phyloP scores from a whole-genome alignment of 2,797 vertebrate species.

The Tamandua tetradactyla region DNA sequence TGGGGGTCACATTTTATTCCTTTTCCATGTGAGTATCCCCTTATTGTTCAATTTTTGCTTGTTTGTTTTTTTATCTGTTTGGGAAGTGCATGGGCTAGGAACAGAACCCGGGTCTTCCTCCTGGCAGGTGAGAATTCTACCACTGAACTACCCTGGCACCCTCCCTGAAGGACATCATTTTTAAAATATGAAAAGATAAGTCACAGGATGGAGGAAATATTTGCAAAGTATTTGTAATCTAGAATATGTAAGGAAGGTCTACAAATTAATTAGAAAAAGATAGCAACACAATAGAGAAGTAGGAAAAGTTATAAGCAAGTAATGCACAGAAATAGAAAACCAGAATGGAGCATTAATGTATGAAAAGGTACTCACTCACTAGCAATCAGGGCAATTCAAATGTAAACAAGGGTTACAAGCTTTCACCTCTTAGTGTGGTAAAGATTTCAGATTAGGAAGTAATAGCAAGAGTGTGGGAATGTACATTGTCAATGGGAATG shows the following conservation, averaged over 20 bases:
- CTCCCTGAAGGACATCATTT: too few species aligned
- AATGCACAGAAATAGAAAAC: not conserved
- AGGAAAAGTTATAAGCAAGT: not conserved
- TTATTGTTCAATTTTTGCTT: too few species aligned
- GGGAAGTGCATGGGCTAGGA: too few species aligned
- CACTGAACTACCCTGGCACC: too few species aligned
- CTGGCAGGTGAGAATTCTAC: too few species aligned
- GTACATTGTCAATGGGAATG: not conserved
- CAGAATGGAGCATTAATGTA: not conserved
- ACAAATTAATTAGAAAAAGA: not conserved
- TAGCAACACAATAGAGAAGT: not conserved
- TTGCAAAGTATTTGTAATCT: not conserved
- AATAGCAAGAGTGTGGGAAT: not conserved
- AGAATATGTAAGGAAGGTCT: not conserved
- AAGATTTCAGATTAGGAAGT: not conserved
- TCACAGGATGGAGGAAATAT: not conserved
- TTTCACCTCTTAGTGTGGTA: not conserved
- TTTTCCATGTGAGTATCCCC: too few species aligned
- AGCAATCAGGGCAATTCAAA: not conserved
- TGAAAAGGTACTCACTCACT: not conserved
- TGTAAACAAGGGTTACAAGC: not conserved
- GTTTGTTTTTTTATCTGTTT: too few species aligned
- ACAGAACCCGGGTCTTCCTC: too few species aligned
- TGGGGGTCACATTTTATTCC: too few species aligned
- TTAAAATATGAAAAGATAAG: conserved; percentile 35